Percentiles rank a stretch among this genome's conserved stretches.
phyloP scores from a whole-genome alignment of 1,140 invertebrate genomes.

The Drosophila burlai region DNA sequence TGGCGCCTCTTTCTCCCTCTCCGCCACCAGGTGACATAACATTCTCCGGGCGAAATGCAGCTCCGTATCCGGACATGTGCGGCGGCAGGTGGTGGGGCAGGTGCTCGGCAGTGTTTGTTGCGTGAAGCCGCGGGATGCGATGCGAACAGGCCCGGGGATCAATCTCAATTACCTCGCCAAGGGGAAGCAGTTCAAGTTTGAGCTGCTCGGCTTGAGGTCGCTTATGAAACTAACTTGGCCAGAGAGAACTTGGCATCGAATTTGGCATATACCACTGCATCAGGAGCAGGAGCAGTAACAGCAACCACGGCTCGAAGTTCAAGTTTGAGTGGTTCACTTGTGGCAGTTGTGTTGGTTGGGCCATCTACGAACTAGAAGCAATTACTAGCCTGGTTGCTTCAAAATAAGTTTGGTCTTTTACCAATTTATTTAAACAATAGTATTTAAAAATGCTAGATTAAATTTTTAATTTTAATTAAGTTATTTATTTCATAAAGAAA shows the following conservation, averaged over 20 bases:
- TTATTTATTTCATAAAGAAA: neutral
- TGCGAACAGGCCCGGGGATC: constrained; percentile 31
- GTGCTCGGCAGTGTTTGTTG: constrained; percentile 27
- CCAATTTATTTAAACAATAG: neutral
- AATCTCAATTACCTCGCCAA: constrained; percentile 51
- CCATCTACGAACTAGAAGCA: neutral
- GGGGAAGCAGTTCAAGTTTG: constrained; percentile 38
- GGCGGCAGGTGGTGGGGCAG: neutral
- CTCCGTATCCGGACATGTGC: constrained; percentile 7
- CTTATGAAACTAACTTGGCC: constrained; percentile 43
- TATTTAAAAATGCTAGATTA: neutral
- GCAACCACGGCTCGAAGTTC: constrained; percentile 23
- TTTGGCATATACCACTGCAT: constrained; percentile 6
- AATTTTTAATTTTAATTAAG: neutral
- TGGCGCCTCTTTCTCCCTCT: neutral
- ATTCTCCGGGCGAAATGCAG: constrained; percentile 25
- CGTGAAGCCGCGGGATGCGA: constrained; percentile 39
- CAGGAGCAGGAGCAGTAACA: neutral
- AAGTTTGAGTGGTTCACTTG: constrained; percentile 39
- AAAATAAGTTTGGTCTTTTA: neutral
- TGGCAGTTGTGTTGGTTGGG: constrained; percentile 7
- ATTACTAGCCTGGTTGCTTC: constrained; percentile 1
- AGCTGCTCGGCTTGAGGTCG: constrained; percentile 37
- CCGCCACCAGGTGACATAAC: constrained; percentile 23
- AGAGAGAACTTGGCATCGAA: constrained; percentile 38